These are phyloP conservation scores for Neomorphus geoffroyi DNA, from an alignment of 2,797 vertebrate genomes.

Conservation along the genomic window DNA sequence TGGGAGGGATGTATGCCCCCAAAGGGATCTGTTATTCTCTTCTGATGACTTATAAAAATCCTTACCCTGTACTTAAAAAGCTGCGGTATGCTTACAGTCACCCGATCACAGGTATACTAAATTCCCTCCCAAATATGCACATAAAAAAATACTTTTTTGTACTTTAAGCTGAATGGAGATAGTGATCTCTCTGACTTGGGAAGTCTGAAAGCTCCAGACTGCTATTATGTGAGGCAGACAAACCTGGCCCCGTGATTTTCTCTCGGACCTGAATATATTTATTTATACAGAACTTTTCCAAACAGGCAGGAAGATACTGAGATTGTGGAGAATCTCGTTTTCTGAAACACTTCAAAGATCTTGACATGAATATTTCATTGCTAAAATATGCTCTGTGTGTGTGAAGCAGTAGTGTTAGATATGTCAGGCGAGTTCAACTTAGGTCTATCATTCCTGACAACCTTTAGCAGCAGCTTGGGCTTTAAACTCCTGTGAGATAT, in stretches of 20 bases:
- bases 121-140: background rate
- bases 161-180: background rate
- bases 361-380: background rate
- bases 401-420: background rate
- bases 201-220: background rate
- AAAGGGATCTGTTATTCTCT: background rate
- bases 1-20: background rate
- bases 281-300: background rate
- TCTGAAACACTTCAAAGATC: background rate
- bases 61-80: background rate
- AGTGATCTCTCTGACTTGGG: background rate
- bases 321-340: background rate
- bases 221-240: background rate
- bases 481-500: background rate
- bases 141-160: background rate
- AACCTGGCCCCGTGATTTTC: background rate
- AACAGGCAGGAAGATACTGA: background rate
- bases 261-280: background rate
- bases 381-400: background rate
- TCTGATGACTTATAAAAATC: background rate
- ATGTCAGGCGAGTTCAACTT: background rate
- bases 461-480: background rate
- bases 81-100: no score
- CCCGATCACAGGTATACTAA: rapidly evolving
- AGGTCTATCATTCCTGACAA: background rate